phyloP scores from a whole-genome alignment of 2,888 invertebrate genomes.

The Tachystola acroxantha region DNA sequence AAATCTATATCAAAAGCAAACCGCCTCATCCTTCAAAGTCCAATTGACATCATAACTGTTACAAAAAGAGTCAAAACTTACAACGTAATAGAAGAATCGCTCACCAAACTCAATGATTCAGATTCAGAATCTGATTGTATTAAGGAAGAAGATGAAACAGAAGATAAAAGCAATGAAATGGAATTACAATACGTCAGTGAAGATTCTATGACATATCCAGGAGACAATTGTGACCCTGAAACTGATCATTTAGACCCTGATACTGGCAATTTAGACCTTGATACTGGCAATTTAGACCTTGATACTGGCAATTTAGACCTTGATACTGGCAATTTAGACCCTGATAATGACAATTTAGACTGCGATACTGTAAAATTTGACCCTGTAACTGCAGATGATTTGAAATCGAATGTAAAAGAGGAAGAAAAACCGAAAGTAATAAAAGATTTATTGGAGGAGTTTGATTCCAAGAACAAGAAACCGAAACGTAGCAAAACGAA shows the following conservation, averaged over 20 bases:
- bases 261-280: too few species aligned
- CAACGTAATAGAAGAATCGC: conserved; percentile 14
- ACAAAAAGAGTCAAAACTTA: conserved; percentile 31
- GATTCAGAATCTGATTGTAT: conserved; percentile 8
- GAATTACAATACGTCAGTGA: conserved; percentile 9
- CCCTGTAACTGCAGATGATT: too few species aligned
- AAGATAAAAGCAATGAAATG: conserved; percentile 14
- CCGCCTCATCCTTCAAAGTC: conserved; percentile 22
- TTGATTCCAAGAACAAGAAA: too few species aligned
- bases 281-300: too few species aligned
- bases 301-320: too few species aligned
- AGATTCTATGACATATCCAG: conserved; percentile 1
- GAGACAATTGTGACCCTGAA: conserved; percentile 7
- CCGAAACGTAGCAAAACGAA: too few species aligned
- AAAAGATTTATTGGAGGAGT: too few species aligned
- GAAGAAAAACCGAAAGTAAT: not conserved
- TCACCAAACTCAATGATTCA: not conserved
- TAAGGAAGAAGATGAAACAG: conserved; percentile 15
- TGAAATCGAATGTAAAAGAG: not conserved
- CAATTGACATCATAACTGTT: conserved; percentile 24
- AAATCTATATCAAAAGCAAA: conserved; percentile 20
- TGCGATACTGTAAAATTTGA: too few species aligned
- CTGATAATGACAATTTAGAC: not conserved
- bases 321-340: too few species aligned
- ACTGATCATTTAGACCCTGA: conserved; percentile 2